Conservation (phyloP, 2,888 invertebrate genomes). For the Coenonympha glycerion region DNA sequence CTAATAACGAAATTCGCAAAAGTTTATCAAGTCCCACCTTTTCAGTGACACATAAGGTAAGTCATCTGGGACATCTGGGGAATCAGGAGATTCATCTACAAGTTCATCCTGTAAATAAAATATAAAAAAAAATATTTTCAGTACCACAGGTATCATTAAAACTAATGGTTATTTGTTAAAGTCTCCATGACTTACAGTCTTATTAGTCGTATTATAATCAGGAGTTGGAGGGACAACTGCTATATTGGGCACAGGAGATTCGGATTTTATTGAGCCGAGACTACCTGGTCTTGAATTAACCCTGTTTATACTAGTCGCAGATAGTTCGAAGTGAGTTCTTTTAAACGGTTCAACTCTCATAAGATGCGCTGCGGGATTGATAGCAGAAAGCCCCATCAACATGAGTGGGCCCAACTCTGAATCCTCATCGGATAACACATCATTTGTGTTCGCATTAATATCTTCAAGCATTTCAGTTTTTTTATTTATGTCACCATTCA, state of each 20-base stretch:
- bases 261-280: conserved; percentile 56
- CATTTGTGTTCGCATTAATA: conserved; percentile 52
- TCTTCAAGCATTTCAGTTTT: conserved; percentile 62
- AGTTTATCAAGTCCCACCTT: conserved; percentile 51
- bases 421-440: conserved; percentile 73
- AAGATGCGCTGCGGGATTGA: conserved; percentile 77
- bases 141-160: too few relatives aligned
- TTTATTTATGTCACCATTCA: conserved; percentile 68
- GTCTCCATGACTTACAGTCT: conserved; percentile 55
- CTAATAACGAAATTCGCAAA: neutral
- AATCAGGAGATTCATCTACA: conserved; percentile 81
- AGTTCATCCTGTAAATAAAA: conserved; percentile 57
- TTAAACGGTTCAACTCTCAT: conserved; percentile 78
- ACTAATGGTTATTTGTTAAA: neutral
- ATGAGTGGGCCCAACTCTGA: conserved; percentile 79
- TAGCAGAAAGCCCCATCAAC: conserved; percentile 79
- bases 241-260: conserved; percentile 79
- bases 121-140: conserved; percentile 10
- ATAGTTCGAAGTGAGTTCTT: conserved; percentile 34
- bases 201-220: conserved; percentile 69
- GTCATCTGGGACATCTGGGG: conserved; percentile 81
- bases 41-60: conserved; percentile 83
- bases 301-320: conserved; percentile 42
- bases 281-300: conserved; percentile 68
- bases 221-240: conserved; percentile 86